Conservation (phyloP, 2,888 invertebrate species). For the Chrysodeixis includens region DNA sequence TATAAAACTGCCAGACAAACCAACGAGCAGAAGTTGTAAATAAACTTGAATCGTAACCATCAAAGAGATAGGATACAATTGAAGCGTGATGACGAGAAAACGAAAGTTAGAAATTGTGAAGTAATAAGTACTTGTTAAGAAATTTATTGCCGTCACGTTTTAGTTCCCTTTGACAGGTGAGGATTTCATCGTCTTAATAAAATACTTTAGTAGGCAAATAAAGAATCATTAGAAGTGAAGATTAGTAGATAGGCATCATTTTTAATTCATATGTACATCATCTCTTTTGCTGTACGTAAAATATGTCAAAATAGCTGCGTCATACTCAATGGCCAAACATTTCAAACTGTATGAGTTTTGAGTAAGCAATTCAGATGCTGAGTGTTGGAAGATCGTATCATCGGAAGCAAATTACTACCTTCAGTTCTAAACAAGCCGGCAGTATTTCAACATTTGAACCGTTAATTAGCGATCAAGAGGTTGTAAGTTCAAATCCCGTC, state of each 20-base stretch:
- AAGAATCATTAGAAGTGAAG: no score
- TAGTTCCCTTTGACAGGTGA: not conserved
- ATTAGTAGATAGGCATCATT: no score
- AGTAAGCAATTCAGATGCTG: no score
- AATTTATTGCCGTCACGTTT: not conserved
- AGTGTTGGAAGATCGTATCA: not conserved
- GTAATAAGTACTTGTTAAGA: not conserved
- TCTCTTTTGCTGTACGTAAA: no score
- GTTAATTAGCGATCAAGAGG: conserved; percentile 7
- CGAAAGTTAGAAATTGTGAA: conserved; percentile 18
- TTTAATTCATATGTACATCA: no score
- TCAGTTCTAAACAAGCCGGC: not conserved
- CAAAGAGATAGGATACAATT: conserved; percentile 11
- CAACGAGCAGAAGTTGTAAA: not conserved
- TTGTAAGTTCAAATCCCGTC: not conserved
- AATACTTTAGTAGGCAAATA: not conserved
- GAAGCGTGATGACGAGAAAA: conserved; percentile 11
- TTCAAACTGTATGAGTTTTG: no score
- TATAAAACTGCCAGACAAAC: no score
- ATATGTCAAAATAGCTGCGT: no score
- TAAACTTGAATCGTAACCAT: not conserved
- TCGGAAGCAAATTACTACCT: not conserved
- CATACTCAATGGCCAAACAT: no score
- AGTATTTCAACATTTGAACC: not conserved
- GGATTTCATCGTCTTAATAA: not conserved